Evolutionary conservation across 1,140 invertebrate genomes (phyloP), one percentile per base, ranked within the genome.

Genomic region (Pararge aegeria): DNA sequence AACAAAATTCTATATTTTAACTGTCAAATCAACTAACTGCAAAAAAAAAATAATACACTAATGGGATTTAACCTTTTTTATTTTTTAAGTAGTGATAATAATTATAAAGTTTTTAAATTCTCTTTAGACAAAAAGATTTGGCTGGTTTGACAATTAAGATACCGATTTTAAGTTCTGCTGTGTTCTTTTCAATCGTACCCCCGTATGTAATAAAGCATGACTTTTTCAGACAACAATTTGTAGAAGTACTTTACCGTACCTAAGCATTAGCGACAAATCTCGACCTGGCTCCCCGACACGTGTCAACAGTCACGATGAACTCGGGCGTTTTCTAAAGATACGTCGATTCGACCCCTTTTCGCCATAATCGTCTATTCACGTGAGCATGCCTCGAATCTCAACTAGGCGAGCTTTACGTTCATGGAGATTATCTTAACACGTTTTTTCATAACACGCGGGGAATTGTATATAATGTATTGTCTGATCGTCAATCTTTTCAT

Each of bases 291-390:
- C 54, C 54, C 44, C 59, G 58, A 61, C 64, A 66, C 64, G 64
- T 66, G 64, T 64, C 64, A 68, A 56, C 57, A 64, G 70, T 69
- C 63, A 69, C 66, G 70, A 69, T 61, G 40, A 64, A 60, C 64
- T 60, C 63, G 50, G 64, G 55, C 70, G 54, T 73, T 73, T 66
- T 64, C 67, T 65, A 68, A 66, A 77, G 67, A 70, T 73, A 67
- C 68, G 65, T 68, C 73, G 71, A 72, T 79, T 73, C 74, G 76
- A 81, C 78, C 78, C 66, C 76, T 75, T 79, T 75, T 68, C 64
- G 63, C 68, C 64, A 73, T 79, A 78, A 79, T 81, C 70, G 72
- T 77, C 75, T 78, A 81, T 79, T 79, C 76, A 78, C 77, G 68
- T 63, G 63, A 61, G 70, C 72, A 68, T 64, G 70, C 60, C 49